Conservation (phyloP, 2,113 vertebrate genomes). For the Centrocercus urophasianus region DNA sequence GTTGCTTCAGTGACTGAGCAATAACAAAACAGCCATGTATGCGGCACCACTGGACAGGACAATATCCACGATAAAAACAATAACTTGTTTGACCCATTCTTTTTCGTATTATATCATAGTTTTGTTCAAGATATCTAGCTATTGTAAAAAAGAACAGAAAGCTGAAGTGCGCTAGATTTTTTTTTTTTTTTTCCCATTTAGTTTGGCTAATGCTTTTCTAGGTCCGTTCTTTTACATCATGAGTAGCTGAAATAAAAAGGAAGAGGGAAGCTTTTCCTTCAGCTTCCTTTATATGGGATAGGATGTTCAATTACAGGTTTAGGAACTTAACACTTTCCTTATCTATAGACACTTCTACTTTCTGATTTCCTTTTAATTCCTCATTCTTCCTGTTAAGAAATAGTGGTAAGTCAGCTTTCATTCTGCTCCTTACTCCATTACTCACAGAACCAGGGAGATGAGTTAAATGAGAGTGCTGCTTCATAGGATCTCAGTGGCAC, state of each 20-base stretch:
- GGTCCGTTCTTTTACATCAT: background rate
- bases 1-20: conserved; percentile 54
- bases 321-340: background rate
- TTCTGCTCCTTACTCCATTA: background rate
- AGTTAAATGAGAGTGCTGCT: background rate
- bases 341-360: background rate
- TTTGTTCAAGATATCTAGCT: background rate
- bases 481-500: background rate
- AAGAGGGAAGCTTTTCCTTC: background rate
- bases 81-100: background rate
- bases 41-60: background rate
- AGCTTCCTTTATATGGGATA: background rate
- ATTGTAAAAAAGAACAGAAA: background rate
- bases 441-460: background rate
- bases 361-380: background rate
- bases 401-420: background rate
- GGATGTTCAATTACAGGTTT: background rate
- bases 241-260: background rate
- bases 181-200: background rate
- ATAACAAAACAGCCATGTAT: conserved; percentile 16
- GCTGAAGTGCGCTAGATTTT: background rate
- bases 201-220: background rate
- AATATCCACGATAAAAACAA: conserved; percentile 12
- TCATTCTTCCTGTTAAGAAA: background rate
- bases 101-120: conserved; percentile 1